Conservation (phyloP, 2,113 vertebrate species). For the Rostratula benghalensis region DNA sequence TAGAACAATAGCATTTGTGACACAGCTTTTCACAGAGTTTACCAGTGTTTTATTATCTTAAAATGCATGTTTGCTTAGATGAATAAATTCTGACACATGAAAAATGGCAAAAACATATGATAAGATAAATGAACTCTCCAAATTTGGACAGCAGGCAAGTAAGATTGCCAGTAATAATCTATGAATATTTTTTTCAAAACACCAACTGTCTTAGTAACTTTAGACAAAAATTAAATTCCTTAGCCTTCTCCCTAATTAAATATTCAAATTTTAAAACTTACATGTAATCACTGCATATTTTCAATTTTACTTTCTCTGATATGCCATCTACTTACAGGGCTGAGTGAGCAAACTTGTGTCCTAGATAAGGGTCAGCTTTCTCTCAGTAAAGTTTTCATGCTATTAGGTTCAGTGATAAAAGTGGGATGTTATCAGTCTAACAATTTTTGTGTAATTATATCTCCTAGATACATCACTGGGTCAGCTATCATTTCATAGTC, state of each 20-base stretch:
- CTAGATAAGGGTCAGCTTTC: background rate
- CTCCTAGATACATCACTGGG: background rate
- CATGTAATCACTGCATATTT: background rate
- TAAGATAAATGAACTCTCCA: background rate
- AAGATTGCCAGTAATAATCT: background rate
- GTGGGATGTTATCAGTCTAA: background rate
- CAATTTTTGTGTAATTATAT: background rate
- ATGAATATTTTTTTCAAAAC: background rate
- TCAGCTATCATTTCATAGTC: background rate
- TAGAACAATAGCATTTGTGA: background rate
- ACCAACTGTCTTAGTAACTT: background rate
- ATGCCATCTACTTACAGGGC: background rate
- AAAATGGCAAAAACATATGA: background rate
- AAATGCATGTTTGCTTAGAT: background rate
- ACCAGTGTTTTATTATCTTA: background rate
- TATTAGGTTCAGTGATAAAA: background rate
- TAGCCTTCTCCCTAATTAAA: background rate
- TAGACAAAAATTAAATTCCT: background rate
- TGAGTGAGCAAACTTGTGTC: background rate
- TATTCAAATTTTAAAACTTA: background rate
- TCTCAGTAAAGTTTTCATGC: background rate
- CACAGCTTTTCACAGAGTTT: background rate
- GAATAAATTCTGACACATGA: accelerated
- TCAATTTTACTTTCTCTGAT: background rate
- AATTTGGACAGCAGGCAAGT: background rate